phyloP scores from a whole-genome alignment of 2,888 invertebrate species.

The Tachystola acroxantha region DNA sequence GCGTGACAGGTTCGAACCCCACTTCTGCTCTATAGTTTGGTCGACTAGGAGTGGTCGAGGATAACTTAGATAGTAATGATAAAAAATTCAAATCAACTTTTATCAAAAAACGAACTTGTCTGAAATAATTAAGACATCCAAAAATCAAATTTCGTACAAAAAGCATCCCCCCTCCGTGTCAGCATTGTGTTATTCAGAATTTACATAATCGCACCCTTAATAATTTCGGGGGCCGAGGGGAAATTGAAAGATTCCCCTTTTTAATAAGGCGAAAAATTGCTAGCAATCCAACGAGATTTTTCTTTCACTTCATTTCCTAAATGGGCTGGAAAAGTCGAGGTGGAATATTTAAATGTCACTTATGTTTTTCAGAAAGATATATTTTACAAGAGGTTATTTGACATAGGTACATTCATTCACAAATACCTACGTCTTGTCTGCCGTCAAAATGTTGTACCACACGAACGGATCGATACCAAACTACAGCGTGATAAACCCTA shows the following conservation, averaged over 20 bases:
- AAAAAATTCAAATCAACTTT: too few relatives aligned
- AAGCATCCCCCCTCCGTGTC: not conserved
- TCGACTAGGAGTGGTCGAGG: too few relatives aligned
- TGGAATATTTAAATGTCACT: not conserved
- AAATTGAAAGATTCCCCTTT: conserved; percentile 36
- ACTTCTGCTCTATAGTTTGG: too few relatives aligned
- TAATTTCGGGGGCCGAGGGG: conserved; percentile 23
- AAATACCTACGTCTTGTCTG: too few relatives aligned
- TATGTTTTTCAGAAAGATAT: not conserved
- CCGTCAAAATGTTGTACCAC: too few relatives aligned
- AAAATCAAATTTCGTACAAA: conserved; percentile 1
- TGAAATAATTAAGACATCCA: not conserved
- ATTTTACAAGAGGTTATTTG: too few relatives aligned
- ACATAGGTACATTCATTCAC: too few relatives aligned
- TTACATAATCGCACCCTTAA: conserved; percentile 43
- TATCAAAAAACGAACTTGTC: too few relatives aligned
- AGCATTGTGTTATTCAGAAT: conserved; percentile 19
- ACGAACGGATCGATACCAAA: too few relatives aligned
- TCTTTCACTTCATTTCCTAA: conserved; percentile 38
- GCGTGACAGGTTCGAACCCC: too few relatives aligned
- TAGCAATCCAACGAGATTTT: conserved; percentile 27
- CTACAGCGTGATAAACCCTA: too few relatives aligned
- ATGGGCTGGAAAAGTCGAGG: conserved; percentile 15
- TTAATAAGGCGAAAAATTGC: conserved; percentile 55
- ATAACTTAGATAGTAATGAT: too few relatives aligned